A percentile compares a stretch with the other conserved stretches of the same genome.
These are phyloP conservation scores for Epistrophella euchroma DNA, from an alignment of 2,888 invertebrate genomes.

Conservation along the genomic window DNA sequence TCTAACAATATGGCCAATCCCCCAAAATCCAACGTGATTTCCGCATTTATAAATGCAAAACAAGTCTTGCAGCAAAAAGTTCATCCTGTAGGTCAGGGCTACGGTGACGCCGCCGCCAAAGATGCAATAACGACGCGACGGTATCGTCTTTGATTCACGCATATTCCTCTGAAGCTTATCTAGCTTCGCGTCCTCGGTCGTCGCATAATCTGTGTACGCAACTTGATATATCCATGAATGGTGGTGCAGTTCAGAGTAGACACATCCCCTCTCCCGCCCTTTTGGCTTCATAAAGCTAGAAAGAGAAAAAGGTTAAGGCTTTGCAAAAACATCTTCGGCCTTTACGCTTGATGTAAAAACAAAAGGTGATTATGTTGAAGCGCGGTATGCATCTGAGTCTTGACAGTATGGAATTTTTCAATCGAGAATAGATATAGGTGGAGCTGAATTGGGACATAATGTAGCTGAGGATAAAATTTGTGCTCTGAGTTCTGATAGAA, in stretches of 20 bases:
- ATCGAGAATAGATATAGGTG: conserved; percentile 43
- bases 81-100: conserved; percentile 67
- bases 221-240: conserved; percentile 42
- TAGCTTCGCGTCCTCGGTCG: conserved; percentile 18
- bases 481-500: conserved; percentile 45
- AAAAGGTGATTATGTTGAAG: conserved; percentile 67
- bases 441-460: conserved; percentile 48
- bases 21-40: conserved; percentile 64
- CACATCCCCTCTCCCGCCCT: conserved; percentile 33
- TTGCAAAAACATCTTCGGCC: conserved; percentile 35
- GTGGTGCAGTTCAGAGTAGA: not conserved
- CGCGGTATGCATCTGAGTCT: conserved; percentile 7
- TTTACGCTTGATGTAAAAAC: conserved; percentile 43
- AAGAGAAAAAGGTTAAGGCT: conserved; percentile 9
- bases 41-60: conserved; percentile 63
- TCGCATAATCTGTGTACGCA: conserved; percentile 46
- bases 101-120: not conserved
- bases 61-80: conserved; percentile 40
- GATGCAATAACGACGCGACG: not conserved
- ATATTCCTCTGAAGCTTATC: conserved; percentile 47
- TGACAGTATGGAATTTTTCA: conserved; percentile 61
- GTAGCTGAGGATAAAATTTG: conserved; percentile 47
- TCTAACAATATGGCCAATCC: conserved; percentile 69
- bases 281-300: conserved; percentile 10
- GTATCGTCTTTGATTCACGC: conserved; percentile 55